A percentile compares a stretch with the other conserved stretches of the same genome.
Evolutionary conservation across 1,140 invertebrate species (phyloP).

Genomic region (Drosophila nannoptera): DNA sequence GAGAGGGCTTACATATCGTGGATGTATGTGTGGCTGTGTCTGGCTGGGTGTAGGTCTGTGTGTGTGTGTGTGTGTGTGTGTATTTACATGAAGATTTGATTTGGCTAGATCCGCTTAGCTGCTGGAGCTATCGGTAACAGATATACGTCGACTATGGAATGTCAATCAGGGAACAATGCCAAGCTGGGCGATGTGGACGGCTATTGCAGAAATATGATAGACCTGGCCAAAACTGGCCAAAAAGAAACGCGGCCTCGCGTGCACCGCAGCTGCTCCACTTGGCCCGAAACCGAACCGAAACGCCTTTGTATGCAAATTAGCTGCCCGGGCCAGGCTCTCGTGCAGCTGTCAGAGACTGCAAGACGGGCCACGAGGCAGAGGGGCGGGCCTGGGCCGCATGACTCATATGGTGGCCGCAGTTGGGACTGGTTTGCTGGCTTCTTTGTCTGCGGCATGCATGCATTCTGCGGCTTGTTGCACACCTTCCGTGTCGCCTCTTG

Average conservation of each 20-base stretch:
- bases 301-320: conserved; percentile 75
- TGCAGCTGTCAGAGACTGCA: conserved; percentile 37
- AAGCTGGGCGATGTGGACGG: conserved; percentile 33
- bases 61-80: conserved; percentile 12
- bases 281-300: conserved; percentile 49
- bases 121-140: conserved; percentile 14
- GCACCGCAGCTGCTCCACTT: conserved; percentile 48
- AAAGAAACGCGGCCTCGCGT: conserved; percentile 23
- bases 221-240: conserved; percentile 8
- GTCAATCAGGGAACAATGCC: conserved; percentile 29
- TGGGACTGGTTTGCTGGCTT: conserved; percentile 34
- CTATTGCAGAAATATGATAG: conserved; percentile 25
- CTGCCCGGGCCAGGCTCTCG: conserved; percentile 20
- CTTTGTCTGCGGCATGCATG: conserved; percentile 39
- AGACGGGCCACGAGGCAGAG: background rate
- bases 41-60: conserved; percentile 40
- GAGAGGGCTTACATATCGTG: background rate
- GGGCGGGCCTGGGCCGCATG: conserved; percentile 7
- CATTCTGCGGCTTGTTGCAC: conserved; percentile 53
- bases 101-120: conserved; percentile 35
- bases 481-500: conserved; percentile 29
- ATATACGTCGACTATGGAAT: conserved; percentile 7
- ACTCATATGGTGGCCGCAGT: conserved; percentile 38
- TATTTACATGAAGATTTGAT: conserved; percentile 47
- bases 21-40: conserved; percentile 8